These are phyloP conservation scores for Dryas iulia DNA, from an alignment of 1,140 invertebrate species.

Conservation along the genomic window DNA sequence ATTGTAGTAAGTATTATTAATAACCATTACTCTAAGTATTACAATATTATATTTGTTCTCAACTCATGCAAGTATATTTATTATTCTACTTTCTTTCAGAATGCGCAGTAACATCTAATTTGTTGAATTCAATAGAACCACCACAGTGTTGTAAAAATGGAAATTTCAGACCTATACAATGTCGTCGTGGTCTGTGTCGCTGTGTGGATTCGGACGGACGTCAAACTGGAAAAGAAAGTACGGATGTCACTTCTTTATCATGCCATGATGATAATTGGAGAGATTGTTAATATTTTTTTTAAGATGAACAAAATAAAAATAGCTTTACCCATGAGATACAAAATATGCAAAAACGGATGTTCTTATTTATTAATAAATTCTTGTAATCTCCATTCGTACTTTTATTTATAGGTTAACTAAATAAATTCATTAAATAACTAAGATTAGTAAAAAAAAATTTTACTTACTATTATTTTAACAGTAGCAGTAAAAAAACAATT, in stretches of 20 bases:
- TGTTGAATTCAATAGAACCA: conserved; percentile 71
- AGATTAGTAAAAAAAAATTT: too few species aligned
- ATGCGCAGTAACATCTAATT: conserved; percentile 77
- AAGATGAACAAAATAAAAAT: not conserved
- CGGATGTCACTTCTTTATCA: conserved; percentile 45
- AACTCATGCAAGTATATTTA: not conserved
- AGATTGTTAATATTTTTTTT: conserved; percentile 42
- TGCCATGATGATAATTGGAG: conserved; percentile 61
- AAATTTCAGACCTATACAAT: conserved; percentile 82
- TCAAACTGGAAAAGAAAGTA: conserved; percentile 68
- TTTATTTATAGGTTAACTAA: not conserved
- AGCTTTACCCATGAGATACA: not conserved
- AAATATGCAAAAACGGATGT: not conserved
- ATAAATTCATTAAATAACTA: too few species aligned
- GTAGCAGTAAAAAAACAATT: too few species aligned
- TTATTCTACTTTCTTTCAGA: conserved; percentile 59
- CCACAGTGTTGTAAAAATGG: conserved; percentile 82
- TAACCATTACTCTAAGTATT: not conserved
- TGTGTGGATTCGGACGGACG: conserved; percentile 82
- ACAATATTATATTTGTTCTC: not conserved
- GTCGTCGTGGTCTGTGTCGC: conserved; percentile 80
- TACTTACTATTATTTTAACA: too few species aligned
- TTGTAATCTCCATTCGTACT: not conserved
- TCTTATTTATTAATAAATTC: not conserved
- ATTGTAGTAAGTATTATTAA: conserved; percentile 80